A percentile compares a stretch with the other conserved stretches of the same genome.
These are phyloP conservation scores for Lepidocyrtoides sp. DNA, from an alignment of 2,888 invertebrate species.

Conservation along the genomic window DNA sequence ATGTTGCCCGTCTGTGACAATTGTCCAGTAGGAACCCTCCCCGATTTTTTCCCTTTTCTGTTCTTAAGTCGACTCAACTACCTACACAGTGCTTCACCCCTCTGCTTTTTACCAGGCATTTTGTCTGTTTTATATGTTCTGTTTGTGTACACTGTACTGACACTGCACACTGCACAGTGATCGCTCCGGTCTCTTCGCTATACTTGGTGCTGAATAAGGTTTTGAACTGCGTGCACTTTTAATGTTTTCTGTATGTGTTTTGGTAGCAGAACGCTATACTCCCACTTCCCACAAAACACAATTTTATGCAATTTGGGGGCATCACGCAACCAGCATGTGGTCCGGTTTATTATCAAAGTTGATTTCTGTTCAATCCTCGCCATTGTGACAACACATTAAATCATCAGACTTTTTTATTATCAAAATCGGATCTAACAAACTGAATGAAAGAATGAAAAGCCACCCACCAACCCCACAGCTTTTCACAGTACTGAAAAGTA, in stretches of 20 bases:
- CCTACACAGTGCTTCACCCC: neutral
- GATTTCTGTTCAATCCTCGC: slow-evolving; percentile 40
- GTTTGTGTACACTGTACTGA: no score
- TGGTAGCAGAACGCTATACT: neutral
- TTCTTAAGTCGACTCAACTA: neutral
- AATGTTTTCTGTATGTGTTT: neutral
- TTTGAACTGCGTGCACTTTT: neutral
- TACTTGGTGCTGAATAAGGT: neutral
- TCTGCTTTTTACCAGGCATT: no score
- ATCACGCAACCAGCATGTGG: slow-evolving; percentile 59
- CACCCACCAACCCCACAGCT: slow-evolving; percentile 4
- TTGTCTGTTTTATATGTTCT: slow-evolving; percentile 2
- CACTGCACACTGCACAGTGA: neutral
- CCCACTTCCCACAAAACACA: neutral
- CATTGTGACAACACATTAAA: slow-evolving; percentile 38
- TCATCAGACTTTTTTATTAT: slow-evolving; percentile 26
- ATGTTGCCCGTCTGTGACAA: slow-evolving; percentile 3
- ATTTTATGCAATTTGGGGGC: slow-evolving; percentile 51
- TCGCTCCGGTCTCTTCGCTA: neutral
- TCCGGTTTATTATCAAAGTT: slow-evolving; percentile 62
- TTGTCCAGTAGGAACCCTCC: slow-evolving; percentile 24
- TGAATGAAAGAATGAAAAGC: no score
- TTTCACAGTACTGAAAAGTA: neutral
- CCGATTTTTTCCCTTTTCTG: neutral
- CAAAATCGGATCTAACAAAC: slow-evolving; percentile 24